Conservation (phyloP, 2,113 vertebrate genomes). For the Leucosticte australis region DNA sequence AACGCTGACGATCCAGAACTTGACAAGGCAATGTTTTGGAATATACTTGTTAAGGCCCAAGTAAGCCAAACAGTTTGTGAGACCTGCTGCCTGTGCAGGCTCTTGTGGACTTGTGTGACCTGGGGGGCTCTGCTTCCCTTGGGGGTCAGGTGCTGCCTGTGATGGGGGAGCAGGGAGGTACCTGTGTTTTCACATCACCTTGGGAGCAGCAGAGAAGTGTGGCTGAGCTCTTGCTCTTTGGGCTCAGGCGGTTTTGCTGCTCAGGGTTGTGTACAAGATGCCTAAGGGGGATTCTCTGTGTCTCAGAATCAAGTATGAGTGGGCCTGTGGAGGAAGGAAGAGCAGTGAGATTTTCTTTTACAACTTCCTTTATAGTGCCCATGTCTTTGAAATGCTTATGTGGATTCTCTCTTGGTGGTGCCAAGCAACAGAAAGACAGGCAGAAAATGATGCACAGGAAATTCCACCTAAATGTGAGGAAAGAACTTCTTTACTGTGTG, state of each 20-base stretch:
- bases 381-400: background rate
- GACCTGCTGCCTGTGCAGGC: background rate
- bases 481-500: background rate
- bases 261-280: background rate
- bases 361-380: background rate
- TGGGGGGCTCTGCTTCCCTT: background rate
- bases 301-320: background rate
- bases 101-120: background rate
- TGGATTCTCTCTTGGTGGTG: background rate
- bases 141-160: background rate
- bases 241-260: background rate
- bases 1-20: background rate
- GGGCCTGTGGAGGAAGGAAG: background rate
- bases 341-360: background rate
- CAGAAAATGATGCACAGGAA: background rate
- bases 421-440: background rate
- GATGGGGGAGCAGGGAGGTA: accelerated
- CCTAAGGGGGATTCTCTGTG: background rate
- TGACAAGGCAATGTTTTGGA: background rate
- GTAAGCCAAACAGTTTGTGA: background rate
- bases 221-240: background rate
- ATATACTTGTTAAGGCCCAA: background rate
- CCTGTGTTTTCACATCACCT: accelerated
- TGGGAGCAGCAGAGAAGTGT: background rate
- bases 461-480: background rate